Percentiles rank a stretch among this genome's conserved stretches.
phyloP scores from a whole-genome alignment of 2,888 invertebrate species.

The Thereva nobilitata region DNA sequence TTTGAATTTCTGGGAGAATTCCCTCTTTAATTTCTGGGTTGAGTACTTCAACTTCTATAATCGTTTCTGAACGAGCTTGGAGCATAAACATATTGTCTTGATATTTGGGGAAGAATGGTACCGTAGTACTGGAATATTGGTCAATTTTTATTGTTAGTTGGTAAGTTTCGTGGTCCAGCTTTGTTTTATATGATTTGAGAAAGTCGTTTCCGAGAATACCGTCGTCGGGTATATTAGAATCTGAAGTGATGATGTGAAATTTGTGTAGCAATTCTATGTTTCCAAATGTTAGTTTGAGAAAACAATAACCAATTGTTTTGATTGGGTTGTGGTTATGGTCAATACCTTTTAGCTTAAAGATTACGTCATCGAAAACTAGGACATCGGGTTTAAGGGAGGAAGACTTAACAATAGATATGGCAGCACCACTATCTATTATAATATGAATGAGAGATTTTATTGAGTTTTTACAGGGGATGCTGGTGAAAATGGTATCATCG shows the following conservation, averaged over 20 bases:
- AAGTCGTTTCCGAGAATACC: background rate
- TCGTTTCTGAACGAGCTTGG: background rate
- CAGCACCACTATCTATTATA: slow-evolving; percentile 8
- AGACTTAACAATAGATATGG: slow-evolving; percentile 4
- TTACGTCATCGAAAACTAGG: background rate
- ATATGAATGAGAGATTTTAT: background rate
- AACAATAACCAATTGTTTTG: background rate
- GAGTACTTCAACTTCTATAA: background rate
- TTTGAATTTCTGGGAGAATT: background rate
- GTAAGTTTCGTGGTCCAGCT: background rate
- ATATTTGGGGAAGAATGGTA: background rate
- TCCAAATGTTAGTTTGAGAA: background rate
- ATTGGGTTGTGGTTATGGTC: no score
- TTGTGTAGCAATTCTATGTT: background rate
- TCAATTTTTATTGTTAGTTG: background rate
- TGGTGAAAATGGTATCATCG: background rate
- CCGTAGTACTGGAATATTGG: background rate
- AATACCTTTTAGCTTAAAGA: no score
- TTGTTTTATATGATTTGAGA: background rate
- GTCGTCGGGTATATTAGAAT: background rate
- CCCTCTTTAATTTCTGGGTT: slow-evolving; percentile 8
- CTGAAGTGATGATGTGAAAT: background rate
- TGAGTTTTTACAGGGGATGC: background rate
- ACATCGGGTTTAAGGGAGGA: slow-evolving; percentile 3
- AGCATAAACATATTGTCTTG: background rate